These are phyloP conservation scores for Anoplius nigerrimus DNA, from an alignment of 2,888 invertebrate species.

Conservation along the genomic window DNA sequence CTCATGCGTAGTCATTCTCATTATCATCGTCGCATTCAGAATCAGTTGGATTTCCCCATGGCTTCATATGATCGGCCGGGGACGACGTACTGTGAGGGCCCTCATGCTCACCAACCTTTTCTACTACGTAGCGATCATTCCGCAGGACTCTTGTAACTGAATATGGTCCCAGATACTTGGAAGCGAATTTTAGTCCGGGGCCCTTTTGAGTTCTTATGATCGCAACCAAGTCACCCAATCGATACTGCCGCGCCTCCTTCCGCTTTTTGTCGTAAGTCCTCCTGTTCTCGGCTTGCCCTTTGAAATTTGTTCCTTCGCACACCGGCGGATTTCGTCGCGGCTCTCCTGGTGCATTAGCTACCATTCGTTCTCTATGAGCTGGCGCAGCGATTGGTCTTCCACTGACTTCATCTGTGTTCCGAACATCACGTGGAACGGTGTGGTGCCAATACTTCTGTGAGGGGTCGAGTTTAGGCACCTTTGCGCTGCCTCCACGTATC, in stretches of 20 bases:
- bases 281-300: slow-evolving; percentile 5
- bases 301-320: slow-evolving; percentile 18
- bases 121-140: no score
- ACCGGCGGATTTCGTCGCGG: neutral
- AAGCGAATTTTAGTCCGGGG: neutral
- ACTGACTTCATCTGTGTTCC: slow-evolving; percentile 11
- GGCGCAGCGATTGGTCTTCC: slow-evolving; percentile 1
- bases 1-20: no score
- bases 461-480: no score
- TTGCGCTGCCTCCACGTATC: slow-evolving; percentile 21
- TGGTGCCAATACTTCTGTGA: slow-evolving; percentile 19
- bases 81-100: no score
- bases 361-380: slow-evolving; percentile 25
- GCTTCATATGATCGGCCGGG: no score
- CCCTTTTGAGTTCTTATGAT: slow-evolving; percentile 27
- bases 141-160: no score
- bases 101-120: no score
- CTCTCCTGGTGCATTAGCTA: no score
- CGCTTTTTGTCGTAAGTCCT: slow-evolving; percentile 11
- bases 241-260: neutral
- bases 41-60: slow-evolving; percentile 35
- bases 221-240: slow-evolving; percentile 24
- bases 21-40: no score
- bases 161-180: no score
- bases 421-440: slow-evolving; percentile 30